Base-by-base conservation (phyloP, 2,113 vertebrate species). In the Saguinus midas region DNA sequence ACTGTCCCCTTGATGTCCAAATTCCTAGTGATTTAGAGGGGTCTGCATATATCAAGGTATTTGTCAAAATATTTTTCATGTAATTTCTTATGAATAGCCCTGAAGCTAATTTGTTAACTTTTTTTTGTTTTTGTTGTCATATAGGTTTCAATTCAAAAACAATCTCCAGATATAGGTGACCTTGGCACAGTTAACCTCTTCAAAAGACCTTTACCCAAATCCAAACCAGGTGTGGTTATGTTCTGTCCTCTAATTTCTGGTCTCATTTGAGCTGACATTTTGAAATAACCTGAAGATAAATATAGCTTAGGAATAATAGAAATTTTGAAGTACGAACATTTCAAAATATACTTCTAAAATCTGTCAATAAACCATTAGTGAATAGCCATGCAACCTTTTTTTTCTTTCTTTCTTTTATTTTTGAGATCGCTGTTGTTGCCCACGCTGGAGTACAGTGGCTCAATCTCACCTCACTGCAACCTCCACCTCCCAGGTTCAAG, bases 81-180 rank as follows among this genome's bases (percentile, higher is more conserved):
- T 79, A 61, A 84, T 75, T 79, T 86, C 55, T 93, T 87, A 81
- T 16, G 81, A 83, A 16, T 52, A 27, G 4, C 84, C 70, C 35
- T 12, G 66, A 57, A 40, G 70, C 50, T 75, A 93, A 57, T 20
- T 94, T 87, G 12, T 89, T 64, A 80, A 72, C n/a, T n/a, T 29
- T 45, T 45, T 29, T 0, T 0, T 75, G 96, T 81, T 94, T 88
- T 43, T 91, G 3, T 98, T 72, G 95, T 68, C 76, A 10, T 88
- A 4, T 61, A 99, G 99, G 99, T 99, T 93, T 99, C 99, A 57
- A 99, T 99, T 97, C 99, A 99, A 95, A 99, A 99, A 98, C 99
- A 99, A 97, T 99, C 99, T 95, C 99, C 99, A 88, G 99, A 99
- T 95, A 99, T 99, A 4, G 99, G 99, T 80, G 99, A 99, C 95